A percentile compares a stretch with the other conserved stretches of the same genome.
Evolutionary conservation across 1,140 invertebrate species (phyloP).

Genomic region (Platyscapa corneri): DNA sequence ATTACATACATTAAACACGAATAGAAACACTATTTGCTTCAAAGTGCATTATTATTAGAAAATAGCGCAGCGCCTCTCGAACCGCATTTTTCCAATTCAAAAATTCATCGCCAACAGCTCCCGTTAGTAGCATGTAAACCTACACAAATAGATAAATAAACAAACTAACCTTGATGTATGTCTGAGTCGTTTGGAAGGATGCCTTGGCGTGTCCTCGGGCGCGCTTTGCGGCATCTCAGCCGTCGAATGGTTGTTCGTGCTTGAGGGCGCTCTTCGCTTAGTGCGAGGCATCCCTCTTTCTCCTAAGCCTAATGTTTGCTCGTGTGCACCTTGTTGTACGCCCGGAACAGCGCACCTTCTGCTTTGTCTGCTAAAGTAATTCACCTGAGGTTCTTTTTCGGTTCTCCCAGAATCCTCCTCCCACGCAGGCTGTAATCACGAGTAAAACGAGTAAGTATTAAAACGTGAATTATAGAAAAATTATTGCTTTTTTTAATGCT

Average conservation of each 20-base stretch:
- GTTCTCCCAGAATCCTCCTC: slow-evolving; percentile 47
- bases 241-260: slow-evolving; percentile 68
- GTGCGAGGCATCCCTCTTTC: slow-evolving; percentile 72
- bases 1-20: too few species aligned
- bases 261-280: slow-evolving; percentile 73
- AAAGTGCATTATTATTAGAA: too few species aligned
- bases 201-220: slow-evolving; percentile 70
- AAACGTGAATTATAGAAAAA: background rate
- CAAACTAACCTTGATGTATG: slow-evolving; percentile 67
- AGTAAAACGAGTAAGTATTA: background rate
- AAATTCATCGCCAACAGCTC: too few species aligned
- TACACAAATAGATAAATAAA: slow-evolving; percentile 10
- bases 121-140: too few species aligned
- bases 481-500: too few species aligned
- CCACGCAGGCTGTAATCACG: slow-evolving; percentile 52
- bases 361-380: slow-evolving; percentile 24
- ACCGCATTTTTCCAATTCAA: too few species aligned
- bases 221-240: slow-evolving; percentile 70
- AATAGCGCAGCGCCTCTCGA: too few species aligned
- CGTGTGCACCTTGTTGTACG: background rate
- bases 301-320: slow-evolving; percentile 52
- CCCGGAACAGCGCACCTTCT: slow-evolving; percentile 12
- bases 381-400: slow-evolving; percentile 40
- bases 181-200: slow-evolving; percentile 70
- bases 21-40: too few species aligned